Evolutionary conservation across 2,113 vertebrate genomes (phyloP).

Genomic region (Xyrauchen texanus): DNA sequence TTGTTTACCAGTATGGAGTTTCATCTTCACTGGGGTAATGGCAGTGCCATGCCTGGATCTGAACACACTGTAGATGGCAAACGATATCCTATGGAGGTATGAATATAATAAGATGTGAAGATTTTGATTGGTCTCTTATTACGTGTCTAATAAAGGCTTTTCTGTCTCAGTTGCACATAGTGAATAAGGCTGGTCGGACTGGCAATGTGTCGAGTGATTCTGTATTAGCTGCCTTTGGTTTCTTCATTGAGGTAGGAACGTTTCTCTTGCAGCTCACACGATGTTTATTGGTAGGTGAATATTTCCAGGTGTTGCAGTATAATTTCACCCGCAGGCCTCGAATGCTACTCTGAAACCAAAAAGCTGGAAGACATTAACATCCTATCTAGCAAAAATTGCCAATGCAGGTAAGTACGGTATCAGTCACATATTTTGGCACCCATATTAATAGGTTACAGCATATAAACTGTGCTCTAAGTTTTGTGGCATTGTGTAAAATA

Average conservation of each 20-base stretch:
- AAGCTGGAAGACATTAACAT: slow-evolving; percentile 62
- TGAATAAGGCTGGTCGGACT: slow-evolving; percentile 48
- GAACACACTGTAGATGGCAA: slow-evolving; percentile 68
- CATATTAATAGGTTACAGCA: neutral
- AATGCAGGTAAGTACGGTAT: slow-evolving; percentile 39
- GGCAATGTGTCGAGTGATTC: no score
- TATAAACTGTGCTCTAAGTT: neutral
- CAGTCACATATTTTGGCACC: no score
- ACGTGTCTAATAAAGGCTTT: no score
- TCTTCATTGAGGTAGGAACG: slow-evolving; percentile 58
- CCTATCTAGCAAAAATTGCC: slow-evolving; percentile 56
- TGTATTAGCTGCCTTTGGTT: slow-evolving; percentile 34
- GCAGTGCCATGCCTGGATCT: slow-evolving; percentile 56
- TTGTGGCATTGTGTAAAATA: no score
- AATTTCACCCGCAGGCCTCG: neutral
- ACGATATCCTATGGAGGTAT: slow-evolving; percentile 73
- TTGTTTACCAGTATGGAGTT: slow-evolving; percentile 63
- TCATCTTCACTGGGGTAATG: slow-evolving; percentile 75
- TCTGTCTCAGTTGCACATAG: slow-evolving; percentile 71
- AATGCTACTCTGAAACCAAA: slow-evolving; percentile 43
- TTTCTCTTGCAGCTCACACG: no score
- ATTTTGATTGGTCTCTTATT: no score
- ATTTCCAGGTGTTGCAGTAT: neutral
- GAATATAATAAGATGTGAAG: neutral
- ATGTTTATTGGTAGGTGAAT: no score